These are phyloP conservation scores for Enteromius paludinosus DNA, from an alignment of 2,797 vertebrate species.

Conservation along the genomic window DNA sequence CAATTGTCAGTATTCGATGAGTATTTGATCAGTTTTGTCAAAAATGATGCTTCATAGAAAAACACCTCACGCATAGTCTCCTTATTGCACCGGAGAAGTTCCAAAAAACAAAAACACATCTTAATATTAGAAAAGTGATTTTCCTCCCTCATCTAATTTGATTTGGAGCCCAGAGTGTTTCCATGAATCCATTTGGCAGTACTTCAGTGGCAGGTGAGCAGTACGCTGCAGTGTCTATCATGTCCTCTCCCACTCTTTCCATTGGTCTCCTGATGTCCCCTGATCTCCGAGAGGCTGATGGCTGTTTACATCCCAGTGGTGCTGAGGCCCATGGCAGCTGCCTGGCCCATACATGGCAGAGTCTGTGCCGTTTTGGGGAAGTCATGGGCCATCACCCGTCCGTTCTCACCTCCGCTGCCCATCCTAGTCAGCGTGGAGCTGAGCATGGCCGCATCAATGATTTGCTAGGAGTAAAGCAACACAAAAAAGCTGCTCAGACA, in stretches of 20 bases:
- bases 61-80: slow-evolving; percentile 55
- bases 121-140: slow-evolving; percentile 64
- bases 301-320: slow-evolving; percentile 90
- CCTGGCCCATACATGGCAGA: slow-evolving; percentile 94
- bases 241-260: background rate
- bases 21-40: slow-evolving; percentile 40
- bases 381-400: slow-evolving; percentile 90
- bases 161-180: slow-evolving; percentile 55
- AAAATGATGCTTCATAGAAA: slow-evolving; percentile 55
- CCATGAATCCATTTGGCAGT: slow-evolving; percentile 63
- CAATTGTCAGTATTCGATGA: slow-evolving; percentile 57
- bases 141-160: slow-evolving; percentile 45
- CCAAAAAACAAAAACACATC: slow-evolving; percentile 53
- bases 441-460: slow-evolving; percentile 93
- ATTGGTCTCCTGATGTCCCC: slow-evolving; percentile 3
- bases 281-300: slow-evolving; percentile 52
- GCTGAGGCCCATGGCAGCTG: slow-evolving; percentile 88
- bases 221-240: slow-evolving; percentile 47
- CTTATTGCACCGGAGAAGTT: slow-evolving; percentile 67
- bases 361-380: slow-evolving; percentile 91
- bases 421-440: slow-evolving; percentile 87
- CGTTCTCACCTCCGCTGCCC: slow-evolving; percentile 88
- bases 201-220: slow-evolving; percentile 53
- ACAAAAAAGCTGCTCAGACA: slow-evolving; percentile 24
- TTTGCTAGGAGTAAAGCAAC: slow-evolving; percentile 89